Percentiles rank a stretch among this genome's conserved stretches.
These are phyloP conservation scores for Ceratina australensis DNA, from an alignment of 1,140 invertebrate species.

Conservation along the genomic window DNA sequence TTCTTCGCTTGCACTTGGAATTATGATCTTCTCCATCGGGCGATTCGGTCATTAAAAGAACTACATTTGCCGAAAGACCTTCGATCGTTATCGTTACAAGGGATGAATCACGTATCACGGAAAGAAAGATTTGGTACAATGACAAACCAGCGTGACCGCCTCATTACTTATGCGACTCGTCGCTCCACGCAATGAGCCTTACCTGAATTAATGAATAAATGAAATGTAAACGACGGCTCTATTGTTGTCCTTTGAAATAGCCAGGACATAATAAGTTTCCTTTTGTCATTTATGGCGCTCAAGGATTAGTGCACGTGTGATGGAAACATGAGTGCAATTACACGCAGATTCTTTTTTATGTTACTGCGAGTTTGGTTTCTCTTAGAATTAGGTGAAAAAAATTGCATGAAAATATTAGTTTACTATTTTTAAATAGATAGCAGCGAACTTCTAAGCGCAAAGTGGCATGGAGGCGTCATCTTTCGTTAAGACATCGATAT, in stretches of 20 bases:
- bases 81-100: not conserved
- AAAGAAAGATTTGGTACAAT: not conserved
- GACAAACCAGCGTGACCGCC: not conserved
- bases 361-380: no score
- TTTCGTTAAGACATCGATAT: not conserved
- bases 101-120: not conserved
- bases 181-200: constrained; percentile 4
- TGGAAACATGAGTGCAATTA: not conserved
- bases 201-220: constrained; percentile 42
- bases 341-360: not conserved
- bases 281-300: constrained; percentile 4
- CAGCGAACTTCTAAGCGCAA: not conserved
- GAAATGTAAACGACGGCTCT: not conserved
- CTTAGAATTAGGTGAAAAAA: no score
- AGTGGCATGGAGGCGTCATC: not conserved
- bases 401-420: no score
- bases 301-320: constrained; percentile 9
- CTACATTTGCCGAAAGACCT: not conserved
- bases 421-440: no score
- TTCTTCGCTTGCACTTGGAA: no score
- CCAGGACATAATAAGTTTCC: constrained; percentile 10
- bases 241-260: not conserved
- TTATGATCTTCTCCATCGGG: not conserved
- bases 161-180: constrained; percentile 18
- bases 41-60: not conserved